Percentiles rank a stretch among this genome's conserved stretches.
Evolutionary conservation across 2,888 invertebrate genomes (phyloP).

Genomic region (Villa cingulata): DNA sequence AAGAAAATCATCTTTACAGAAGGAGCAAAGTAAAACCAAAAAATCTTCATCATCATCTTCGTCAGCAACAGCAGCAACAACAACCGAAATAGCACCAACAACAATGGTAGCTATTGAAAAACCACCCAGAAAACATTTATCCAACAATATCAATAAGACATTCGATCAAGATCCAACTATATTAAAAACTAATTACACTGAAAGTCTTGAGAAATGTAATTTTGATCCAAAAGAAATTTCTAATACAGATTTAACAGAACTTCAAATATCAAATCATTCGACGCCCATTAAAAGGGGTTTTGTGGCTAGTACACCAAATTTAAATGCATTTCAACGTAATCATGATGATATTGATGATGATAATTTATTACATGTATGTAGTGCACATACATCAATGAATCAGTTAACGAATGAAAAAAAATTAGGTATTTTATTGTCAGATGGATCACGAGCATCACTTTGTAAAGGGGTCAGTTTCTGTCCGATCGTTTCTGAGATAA

Average conservation of each 20-base stretch:
- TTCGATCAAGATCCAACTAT: slow-evolving; percentile 36
- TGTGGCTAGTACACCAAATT: slow-evolving; percentile 47
- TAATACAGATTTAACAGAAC: slow-evolving; percentile 4
- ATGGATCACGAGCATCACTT: slow-evolving; percentile 30
- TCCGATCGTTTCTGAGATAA: slow-evolving; percentile 65
- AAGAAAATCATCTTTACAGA: slow-evolving; percentile 6
- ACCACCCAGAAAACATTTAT: slow-evolving; percentile 15
- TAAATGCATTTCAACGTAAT: slow-evolving; percentile 33
- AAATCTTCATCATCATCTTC: background rate
- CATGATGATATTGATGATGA: slow-evolving; percentile 34
- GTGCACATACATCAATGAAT: slow-evolving; percentile 47
- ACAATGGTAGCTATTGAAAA: slow-evolving; percentile 5
- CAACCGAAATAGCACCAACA: background rate
- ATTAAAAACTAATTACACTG: slow-evolving; percentile 30
- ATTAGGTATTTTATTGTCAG: slow-evolving; percentile 29
- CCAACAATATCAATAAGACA: slow-evolving; percentile 17
- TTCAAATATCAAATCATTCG: slow-evolving; percentile 1
- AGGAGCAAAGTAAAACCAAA: background rate
- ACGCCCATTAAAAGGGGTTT: slow-evolving; percentile 22
- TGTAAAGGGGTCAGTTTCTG: slow-evolving; percentile 61
- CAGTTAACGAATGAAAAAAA: slow-evolving; percentile 38
- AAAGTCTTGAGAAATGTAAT: slow-evolving; percentile 33
- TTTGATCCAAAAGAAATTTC: slow-evolving; percentile 24
- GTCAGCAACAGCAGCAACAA: no score
- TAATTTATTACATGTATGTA: slow-evolving; percentile 40